phyloP scores from a whole-genome alignment of 2,888 invertebrate genomes.

The Thymelicus acteon region DNA sequence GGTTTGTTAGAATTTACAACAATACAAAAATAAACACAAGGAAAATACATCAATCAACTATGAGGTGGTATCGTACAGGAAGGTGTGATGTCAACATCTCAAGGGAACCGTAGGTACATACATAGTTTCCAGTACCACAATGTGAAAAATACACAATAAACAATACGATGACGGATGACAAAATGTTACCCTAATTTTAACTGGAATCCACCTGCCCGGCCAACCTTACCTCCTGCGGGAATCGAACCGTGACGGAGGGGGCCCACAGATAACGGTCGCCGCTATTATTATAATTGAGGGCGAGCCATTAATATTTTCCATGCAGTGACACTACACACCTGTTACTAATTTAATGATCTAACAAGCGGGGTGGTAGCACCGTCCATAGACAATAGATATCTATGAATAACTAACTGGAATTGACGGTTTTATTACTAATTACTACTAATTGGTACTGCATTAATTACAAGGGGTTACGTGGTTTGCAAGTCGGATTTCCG shows the following conservation, averaged over 20 bases:
- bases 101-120: too few species aligned
- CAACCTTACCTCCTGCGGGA: conserved; percentile 32
- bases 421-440: neutral
- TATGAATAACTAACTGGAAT: neutral
- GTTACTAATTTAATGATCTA: neutral
- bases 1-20: too few species aligned
- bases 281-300: conserved; percentile 31
- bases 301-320: conserved; percentile 25
- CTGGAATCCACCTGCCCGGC: conserved; percentile 17
- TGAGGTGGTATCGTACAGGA: too few species aligned
- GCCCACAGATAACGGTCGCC: conserved; percentile 21
- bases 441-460: neutral
- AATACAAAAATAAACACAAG: too few species aligned
- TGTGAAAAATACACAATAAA: neutral
- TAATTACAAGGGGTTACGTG: neutral
- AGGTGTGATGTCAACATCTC: too few species aligned
- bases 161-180: neutral
- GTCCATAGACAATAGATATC: neutral
- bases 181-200: conserved; percentile 1
- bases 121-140: too few species aligned
- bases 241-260: conserved; percentile 37
- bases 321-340: conserved; percentile 7
- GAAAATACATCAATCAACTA: too few species aligned
- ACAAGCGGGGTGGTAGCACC: neutral
- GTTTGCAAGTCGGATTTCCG: too few species aligned